A percentile compares a stretch with the other conserved stretches of the same genome.
These are phyloP conservation scores for Blera fallax DNA, from an alignment of 2,888 invertebrate species.

Conservation along the genomic window DNA sequence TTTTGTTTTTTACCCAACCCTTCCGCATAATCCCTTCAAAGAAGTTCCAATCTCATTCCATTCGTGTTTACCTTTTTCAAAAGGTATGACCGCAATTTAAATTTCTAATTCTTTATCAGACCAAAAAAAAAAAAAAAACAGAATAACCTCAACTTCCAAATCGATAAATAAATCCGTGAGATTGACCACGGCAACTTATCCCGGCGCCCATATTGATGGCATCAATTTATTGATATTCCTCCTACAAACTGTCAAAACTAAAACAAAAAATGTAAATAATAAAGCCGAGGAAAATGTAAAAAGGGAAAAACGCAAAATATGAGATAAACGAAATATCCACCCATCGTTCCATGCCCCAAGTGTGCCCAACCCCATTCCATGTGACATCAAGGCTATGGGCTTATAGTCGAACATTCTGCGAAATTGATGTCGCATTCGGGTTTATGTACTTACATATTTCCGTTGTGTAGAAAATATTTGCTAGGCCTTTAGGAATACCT, in stretches of 20 bases:
- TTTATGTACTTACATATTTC: conserved; percentile 73
- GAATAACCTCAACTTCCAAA: conserved; percentile 5
- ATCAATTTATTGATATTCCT: conserved; percentile 53
- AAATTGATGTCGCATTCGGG: conserved; percentile 73
- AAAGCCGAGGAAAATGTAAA: conserved; percentile 34
- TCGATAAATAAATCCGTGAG: conserved; percentile 66
- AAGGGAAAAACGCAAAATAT: conserved; percentile 47
- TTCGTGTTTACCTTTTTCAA: conserved; percentile 53
- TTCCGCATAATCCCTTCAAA: conserved; percentile 44
- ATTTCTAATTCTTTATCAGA: conserved; percentile 59
- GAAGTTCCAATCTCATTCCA: conserved; percentile 23
- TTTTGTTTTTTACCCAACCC: background rate
- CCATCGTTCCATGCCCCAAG: background rate
- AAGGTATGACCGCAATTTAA: conserved; percentile 69
- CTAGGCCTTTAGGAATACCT: conserved; percentile 71
- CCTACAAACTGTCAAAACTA: conserved; percentile 55
- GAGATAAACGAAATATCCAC: conserved; percentile 54
- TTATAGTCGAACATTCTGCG: conserved; percentile 60
- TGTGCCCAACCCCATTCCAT: conserved; percentile 1
- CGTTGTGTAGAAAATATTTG: conserved; percentile 69
- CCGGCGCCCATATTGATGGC: conserved; percentile 35
- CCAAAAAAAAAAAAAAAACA: background rate
- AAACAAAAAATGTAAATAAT: conserved; percentile 50
- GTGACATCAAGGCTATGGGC: conserved; percentile 39
- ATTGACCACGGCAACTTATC: conserved; percentile 60